Evolutionary conservation across 2,888 invertebrate genomes (phyloP).

Genomic region (Andrena fulva): DNA sequence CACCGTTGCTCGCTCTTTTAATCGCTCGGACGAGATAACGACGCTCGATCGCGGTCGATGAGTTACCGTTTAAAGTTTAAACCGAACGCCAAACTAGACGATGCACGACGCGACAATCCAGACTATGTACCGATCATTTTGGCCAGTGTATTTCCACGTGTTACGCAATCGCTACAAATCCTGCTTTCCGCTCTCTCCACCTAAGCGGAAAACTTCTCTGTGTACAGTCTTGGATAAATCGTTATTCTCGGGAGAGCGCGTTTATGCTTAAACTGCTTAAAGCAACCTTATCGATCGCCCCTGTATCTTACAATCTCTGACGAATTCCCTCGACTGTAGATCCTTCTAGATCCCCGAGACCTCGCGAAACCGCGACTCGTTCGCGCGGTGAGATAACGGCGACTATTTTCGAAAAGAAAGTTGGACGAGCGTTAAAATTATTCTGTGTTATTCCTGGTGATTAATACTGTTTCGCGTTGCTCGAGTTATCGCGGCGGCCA

Average conservation of each 20-base stretch:
- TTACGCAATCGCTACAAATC: slow-evolving; percentile 31
- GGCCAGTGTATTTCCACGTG: slow-evolving; percentile 13
- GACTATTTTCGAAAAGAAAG: slow-evolving; percentile 21
- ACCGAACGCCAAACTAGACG: background rate
- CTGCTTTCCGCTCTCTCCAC: background rate
- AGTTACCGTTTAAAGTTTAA: background rate
- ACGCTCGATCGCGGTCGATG: slow-evolving; percentile 10
- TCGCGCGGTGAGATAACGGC: slow-evolving; percentile 3
- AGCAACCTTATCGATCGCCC: background rate
- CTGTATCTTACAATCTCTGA: background rate
- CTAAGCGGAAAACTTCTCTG: background rate
- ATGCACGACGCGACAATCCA: background rate
- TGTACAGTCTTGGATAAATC: background rate
- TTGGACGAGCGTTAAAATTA: background rate
- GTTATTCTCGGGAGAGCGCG: background rate
- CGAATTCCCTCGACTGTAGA: background rate
- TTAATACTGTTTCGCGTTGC: background rate
- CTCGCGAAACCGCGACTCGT: slow-evolving; percentile 2
- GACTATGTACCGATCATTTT: background rate
- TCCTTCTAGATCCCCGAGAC: background rate
- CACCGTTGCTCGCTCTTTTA: background rate
- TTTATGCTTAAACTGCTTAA: background rate
- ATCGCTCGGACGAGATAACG: slow-evolving; percentile 7
- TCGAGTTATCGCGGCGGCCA: slow-evolving; percentile 21
- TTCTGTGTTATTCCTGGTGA: background rate